Evolutionary conservation across 1,140 invertebrate genomes (phyloP), one percentile per base, ranked within the genome.

Genomic region (Lanistes nyassanus): DNA sequence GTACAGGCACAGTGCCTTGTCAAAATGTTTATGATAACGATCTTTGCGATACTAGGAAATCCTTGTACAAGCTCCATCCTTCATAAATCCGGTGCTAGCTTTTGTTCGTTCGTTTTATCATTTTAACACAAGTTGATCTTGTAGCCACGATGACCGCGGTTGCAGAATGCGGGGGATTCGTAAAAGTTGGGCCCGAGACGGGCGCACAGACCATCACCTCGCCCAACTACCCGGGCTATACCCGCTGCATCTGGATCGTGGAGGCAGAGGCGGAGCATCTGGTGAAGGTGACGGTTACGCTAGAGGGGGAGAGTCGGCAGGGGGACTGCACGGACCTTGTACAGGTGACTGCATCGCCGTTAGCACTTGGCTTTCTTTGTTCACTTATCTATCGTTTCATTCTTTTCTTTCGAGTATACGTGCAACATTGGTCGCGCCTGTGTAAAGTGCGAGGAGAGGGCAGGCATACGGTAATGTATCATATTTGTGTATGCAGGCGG

Each of bases 231-330:
- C 74, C 77, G 29, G 68, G 76, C 39, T 78, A 80, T 64, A 75
- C 79, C 29, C 75, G 75, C 39, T 83, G 81, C 65, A 81, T 83
- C 76, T 83, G 81, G 81, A 42, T 80, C 3, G 55, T 83, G n/a
- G 74, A 78, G 64, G 75, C 80, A 5, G 36, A 39, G 1, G 23
- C 26, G 23, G 39, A 73, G 16, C 71, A 81, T 56, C 56, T 53
- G 19, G 75, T 78, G 0, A n/a, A 68, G 9, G 29, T 80, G 5
- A 74, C 51, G 16, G 62, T 83, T 21, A 72, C 42, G 26, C 79
- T 79, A 26, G 39, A 56, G 6, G 81, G 77, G 0, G 72, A 83
- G 39, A 58, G 29, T 29, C 64, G 36, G 11, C 62, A 36, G 39
- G 65, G 69, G 4, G 23, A 23, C 9, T 83, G 81, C 70, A 69